Conservation (phyloP, 2,113 vertebrate species). For the Peromyscus californicus region DNA sequence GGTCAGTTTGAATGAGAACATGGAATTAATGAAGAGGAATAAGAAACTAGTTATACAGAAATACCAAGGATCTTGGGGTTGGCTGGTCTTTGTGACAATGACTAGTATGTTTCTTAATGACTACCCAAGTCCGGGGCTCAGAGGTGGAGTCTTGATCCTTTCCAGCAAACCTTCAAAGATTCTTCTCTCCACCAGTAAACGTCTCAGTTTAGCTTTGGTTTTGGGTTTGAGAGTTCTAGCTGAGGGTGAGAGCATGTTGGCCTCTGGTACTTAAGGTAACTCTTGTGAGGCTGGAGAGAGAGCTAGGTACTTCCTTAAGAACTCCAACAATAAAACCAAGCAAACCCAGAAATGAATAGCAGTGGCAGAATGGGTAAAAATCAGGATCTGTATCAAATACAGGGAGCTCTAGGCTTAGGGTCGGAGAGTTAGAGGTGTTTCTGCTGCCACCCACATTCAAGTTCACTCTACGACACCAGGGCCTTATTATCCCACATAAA, state of each 20-base stretch:
- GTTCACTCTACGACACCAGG: background rate
- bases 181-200: background rate
- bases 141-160: background rate
- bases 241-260: background rate
- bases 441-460: background rate
- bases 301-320: background rate
- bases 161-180: background rate
- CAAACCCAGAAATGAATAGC: constrained; percentile 38
- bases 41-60: constrained; percentile 63
- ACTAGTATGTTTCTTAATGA: constrained; percentile 28
- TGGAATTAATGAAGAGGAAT: constrained; percentile 10
- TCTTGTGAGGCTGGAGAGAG: background rate
- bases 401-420: constrained; percentile 48
- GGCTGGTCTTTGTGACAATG: constrained; percentile 42
- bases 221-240: background rate
- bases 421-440: background rate
- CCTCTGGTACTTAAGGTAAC: background rate
- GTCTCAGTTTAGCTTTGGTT: background rate
- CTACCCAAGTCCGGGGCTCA: background rate
- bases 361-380: constrained; percentile 39
- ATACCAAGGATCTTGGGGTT: background rate
- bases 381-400: background rate
- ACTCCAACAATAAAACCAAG: constrained; percentile 36
- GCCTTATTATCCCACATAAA: background rate
- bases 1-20: constrained; percentile 4